Base-by-base conservation (phyloP, 2,113 vertebrate genomes). In the Oncorhynchus keta region DNA sequence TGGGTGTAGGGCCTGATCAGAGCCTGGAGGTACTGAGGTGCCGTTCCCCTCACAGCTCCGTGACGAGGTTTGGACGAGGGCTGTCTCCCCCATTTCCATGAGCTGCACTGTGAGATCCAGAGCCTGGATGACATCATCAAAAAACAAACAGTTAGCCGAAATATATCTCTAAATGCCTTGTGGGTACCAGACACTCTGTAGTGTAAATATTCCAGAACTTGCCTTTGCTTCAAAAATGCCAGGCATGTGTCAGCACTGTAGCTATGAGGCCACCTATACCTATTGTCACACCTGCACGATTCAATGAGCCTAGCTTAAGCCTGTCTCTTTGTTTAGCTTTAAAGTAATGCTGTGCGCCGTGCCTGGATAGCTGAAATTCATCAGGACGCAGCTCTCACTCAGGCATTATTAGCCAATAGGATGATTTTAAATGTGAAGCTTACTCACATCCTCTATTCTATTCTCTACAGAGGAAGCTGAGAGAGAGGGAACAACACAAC, bases 361-460 rank as follows among this genome's bases (percentile, higher is more conserved):
- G 59, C 59, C 59, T 62, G 59, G 59, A 62, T 24, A 22, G n/a
- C 5, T 3, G 59, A 62, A n/a, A 22, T 1, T 1, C 57, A n/a
- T 61, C 20, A 5, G 49, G 49, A 3, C 20, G 14, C 18, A 35
- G 30, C 4, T 14, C 6, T 13, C 16, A 20, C 62, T 7, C n/a
- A 11, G 64, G 1, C 45, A 67, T 75, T 67, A 66, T 35, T 30
- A 67, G 48, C 20, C 61, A 48, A 65, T n/a, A 49, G 13, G 22
- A n/a, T 72, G 69, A 77, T 67, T 55, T 64, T 9, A 66, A 72
- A 72, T n/a, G 6, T 6, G 24, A 65, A 11, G 24, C 30, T 68
- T 48, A 32, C 57, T 57, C 45, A 57, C 28, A 66, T 77, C 24
- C 5, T 16, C 39, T n/a, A 16, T 20, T 48, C 1, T 30, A 70